Base-by-base conservation (phyloP, 2,888 invertebrate species). In the Melangyna quadrimaculata region DNA sequence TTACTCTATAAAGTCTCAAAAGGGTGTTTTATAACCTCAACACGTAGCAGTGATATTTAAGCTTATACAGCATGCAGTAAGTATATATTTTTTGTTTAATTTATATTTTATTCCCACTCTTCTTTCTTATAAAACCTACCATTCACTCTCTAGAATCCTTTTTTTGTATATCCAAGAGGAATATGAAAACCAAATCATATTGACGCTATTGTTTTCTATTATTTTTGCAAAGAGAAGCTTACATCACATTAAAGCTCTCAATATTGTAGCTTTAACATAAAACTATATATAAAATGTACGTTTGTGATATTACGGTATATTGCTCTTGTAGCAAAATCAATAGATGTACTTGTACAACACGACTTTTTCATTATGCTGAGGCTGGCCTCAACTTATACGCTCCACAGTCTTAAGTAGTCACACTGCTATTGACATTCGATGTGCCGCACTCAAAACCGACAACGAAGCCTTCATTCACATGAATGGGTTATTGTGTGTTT, bases 391-490 rank as follows among this genome's bases (percentile, higher is more conserved):
- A 77, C 69, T 73, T 57, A 72, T 81, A 73, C 14, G 51, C 61
- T 57, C 48, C 22, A 9, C 32, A 74, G 67, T 9, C 63, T 80
- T 67, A 74, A 84, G 80, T 75, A 67, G 69, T 70, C 83, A 59
- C 74, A 48, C 67, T 80, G 84, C 55, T 86, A 86, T 86, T 86
- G 86, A 86, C 86, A 86, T 86, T 86, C 86, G 81, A 81, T 86
- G 77, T 86, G 78, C 63, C 27, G 29, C 57, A 70, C 77, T 63
- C 69, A 51, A 67, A 51, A 24, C 37, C 22, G 0, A 40, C 55
- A 5, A 59, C 40, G 45, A 35, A 37, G 35, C 32, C 63, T 77
- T 81, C 73, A 78, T 65, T 63, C 77, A 65, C 59, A 70, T 73
- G 72, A 73, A 73, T 72, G 70, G 73, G 40, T 48, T 72, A 65